Conservation (phyloP, 2,888 invertebrate genomes). For the Tetranychus truncatus region DNA sequence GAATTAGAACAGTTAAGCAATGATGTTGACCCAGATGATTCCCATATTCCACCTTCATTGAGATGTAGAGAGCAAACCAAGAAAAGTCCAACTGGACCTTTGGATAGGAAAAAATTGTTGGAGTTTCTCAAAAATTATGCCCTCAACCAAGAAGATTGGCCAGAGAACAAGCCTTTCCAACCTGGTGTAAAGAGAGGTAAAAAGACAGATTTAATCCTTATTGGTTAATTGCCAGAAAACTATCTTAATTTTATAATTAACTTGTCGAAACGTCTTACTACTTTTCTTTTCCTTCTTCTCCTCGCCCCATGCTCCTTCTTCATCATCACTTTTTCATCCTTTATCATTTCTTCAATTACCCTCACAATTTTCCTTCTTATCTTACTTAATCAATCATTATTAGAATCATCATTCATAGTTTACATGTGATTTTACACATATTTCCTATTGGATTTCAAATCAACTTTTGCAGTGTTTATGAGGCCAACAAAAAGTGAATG, state of each 20-base stretch:
- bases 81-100: conserved; percentile 84
- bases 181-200: conserved; percentile 76
- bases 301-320: too few relatives aligned
- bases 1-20: conserved; percentile 92
- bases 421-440: too few relatives aligned
- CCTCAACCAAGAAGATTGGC: conserved; percentile 89
- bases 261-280: too few relatives aligned
- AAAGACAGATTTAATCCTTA: background rate
- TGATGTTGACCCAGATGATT: conserved; percentile 98
- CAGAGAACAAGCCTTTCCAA: conserved; percentile 80
- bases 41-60: conserved; percentile 84
- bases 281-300: too few relatives aligned
- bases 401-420: too few relatives aligned
- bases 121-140: conserved; percentile 71
- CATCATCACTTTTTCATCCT: too few relatives aligned
- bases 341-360: too few relatives aligned
- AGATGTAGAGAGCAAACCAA: conserved; percentile 87
- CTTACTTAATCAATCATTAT: too few relatives aligned
- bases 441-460: too few relatives aligned
- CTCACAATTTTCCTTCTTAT: too few relatives aligned
- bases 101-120: conserved; percentile 79
- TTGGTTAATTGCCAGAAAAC: background rate
- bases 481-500: too few relatives aligned
- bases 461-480: too few relatives aligned
- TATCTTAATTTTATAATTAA: background rate